Conservation (phyloP, 2,113 vertebrate genomes). For the Natator depressus region DNA sequence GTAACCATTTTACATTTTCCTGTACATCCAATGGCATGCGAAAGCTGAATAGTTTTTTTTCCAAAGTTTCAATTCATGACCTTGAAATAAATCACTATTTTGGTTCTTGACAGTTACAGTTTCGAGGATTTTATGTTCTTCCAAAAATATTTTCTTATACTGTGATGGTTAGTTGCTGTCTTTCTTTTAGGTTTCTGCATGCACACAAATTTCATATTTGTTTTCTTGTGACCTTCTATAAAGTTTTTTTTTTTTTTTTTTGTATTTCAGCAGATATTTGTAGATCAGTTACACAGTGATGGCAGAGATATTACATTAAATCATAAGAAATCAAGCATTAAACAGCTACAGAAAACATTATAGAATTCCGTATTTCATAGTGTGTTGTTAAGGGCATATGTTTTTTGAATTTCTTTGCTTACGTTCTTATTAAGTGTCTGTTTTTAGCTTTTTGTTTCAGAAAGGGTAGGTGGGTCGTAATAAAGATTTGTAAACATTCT, state of each 20-base stretch:
- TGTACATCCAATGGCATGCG: rapidly evolving
- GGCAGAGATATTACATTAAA: not conserved
- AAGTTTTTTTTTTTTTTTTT: not conserved
- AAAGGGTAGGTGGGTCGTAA: not conserved
- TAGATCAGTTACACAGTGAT: not conserved
- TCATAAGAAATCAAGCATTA: not conserved
- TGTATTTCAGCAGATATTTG: not conserved
- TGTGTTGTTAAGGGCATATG: not conserved
- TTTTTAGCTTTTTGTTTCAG: not conserved
- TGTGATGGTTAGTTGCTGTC: not conserved
- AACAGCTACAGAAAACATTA: not conserved
- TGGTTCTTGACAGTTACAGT: not conserved
- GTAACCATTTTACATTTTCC: not conserved
- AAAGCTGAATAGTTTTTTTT: not conserved
- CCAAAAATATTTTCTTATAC: not conserved
- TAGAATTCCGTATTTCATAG: not conserved
- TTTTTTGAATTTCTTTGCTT: not conserved
- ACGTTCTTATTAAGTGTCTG: not conserved
- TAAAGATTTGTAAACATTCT: not conserved
- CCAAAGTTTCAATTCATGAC: not conserved
- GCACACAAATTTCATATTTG: not conserved
- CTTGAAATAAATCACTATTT: not conserved
- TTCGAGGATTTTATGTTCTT: not conserved
- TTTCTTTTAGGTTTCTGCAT: not conserved
- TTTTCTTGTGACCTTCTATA: not conserved